A percentile compares a stretch with the other conserved stretches of the same genome.
These are phyloP conservation scores for Sarcophaga carnaria DNA, from an alignment of 2,888 invertebrate species.

Conservation along the genomic window DNA sequence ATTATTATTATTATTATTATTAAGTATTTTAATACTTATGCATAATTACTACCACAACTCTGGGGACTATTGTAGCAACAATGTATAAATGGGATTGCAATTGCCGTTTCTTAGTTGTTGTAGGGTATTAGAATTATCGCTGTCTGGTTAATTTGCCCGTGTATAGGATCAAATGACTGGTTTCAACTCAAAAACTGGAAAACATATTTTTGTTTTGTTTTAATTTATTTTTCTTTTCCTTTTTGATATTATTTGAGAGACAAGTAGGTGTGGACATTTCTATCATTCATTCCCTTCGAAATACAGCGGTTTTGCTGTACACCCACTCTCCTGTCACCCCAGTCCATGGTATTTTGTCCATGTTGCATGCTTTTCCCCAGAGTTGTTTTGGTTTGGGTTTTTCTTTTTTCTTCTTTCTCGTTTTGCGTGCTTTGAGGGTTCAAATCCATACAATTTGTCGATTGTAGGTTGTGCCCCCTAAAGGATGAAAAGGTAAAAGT, in stretches of 20 bases:
- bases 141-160: no score
- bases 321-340: slow-evolving; percentile 74
- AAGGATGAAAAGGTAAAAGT: slow-evolving; percentile 77
- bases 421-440: slow-evolving; percentile 51
- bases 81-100: no score
- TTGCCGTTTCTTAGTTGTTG: no score
- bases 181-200: neutral
- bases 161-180: no score
- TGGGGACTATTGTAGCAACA: no score
- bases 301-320: slow-evolving; percentile 75
- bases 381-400: slow-evolving; percentile 46
- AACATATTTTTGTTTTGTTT: neutral
- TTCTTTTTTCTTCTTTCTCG: slow-evolving; percentile 10
- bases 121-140: no score
- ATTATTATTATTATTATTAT: no score
- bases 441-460: slow-evolving; percentile 78
- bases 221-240: slow-evolving; percentile 53
- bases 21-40: no score
- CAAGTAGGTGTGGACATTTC: slow-evolving; percentile 80
- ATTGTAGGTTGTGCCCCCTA: slow-evolving; percentile 78
- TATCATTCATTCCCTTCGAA: slow-evolving; percentile 79
- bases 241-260: slow-evolving; percentile 75
- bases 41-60: no score
- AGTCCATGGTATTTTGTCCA: slow-evolving; percentile 22
- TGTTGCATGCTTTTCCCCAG: slow-evolving; percentile 33